A percentile compares a stretch with the other conserved stretches of the same genome.
phyloP scores from a whole-genome alignment of 1,140 invertebrate genomes.

The Leptinotarsa undecemlineata region DNA sequence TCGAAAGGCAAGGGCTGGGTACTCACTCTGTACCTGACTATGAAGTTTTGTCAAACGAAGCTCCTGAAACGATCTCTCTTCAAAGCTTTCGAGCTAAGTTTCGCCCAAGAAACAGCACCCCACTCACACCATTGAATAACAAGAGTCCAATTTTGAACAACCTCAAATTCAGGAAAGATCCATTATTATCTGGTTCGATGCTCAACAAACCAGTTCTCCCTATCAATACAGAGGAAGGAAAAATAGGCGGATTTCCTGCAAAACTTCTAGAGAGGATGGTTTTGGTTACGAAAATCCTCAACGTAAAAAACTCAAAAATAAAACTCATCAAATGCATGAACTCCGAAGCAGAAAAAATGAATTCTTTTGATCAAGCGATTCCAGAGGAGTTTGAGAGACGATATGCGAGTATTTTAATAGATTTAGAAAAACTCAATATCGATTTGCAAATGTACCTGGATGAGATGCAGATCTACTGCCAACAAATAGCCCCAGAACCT shows the following conservation, averaged over 20 bases:
- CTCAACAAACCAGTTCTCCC: conserved; percentile 55
- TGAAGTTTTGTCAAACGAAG: conserved; percentile 93
- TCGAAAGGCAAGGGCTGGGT: conserved; percentile 90
- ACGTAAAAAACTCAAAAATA: conserved; percentile 82
- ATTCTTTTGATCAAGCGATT: conserved; percentile 76
- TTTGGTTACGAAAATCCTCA: conserved; percentile 82
- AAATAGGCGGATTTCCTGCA: conserved; percentile 81
- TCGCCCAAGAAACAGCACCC: conserved; percentile 69
- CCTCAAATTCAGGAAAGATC: conserved; percentile 59
- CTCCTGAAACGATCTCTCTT: conserved; percentile 86
- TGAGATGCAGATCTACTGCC: conserved; percentile 81
- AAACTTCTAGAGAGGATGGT: conserved; percentile 86
- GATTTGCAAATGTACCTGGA: conserved; percentile 85
- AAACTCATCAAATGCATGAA: conserved; percentile 86
- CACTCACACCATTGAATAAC: conserved; percentile 31
- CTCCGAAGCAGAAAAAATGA: conserved; percentile 83
- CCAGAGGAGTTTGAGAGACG: conserved; percentile 85
- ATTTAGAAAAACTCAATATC: conserved; percentile 89
- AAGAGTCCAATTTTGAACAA: conserved; percentile 38
- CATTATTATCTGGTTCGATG: conserved; percentile 57
- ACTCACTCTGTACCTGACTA: conserved; percentile 96
- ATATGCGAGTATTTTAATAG: conserved; percentile 88
- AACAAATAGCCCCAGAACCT: conserved; percentile 85
- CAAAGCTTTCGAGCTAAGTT: conserved; percentile 84
- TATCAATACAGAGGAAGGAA: conserved; percentile 56